Evolutionary conservation across 1,140 invertebrate species (phyloP), one percentile per base, ranked within the genome.

Genomic region (Chironomus striatipennis): DNA sequence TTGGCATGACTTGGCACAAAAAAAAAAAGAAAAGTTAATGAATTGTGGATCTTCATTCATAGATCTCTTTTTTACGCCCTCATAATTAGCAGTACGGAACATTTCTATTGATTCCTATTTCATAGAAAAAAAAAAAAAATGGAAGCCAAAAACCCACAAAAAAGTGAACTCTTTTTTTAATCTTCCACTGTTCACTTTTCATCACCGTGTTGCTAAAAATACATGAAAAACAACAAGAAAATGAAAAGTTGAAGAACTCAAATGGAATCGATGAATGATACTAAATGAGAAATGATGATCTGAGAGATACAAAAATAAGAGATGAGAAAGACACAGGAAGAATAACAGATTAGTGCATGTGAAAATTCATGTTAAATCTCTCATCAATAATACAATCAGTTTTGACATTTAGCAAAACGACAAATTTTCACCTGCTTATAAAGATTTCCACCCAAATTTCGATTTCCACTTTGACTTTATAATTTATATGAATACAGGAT

Each of bases 181-280:
- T 12, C 47, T 57, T 34, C 24, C 24, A 34, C 24, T 5, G 24
- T 34, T 34, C 24, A 34, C 24, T 34, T 34, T 57, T 57, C 47
- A 57, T 57, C 47, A 57, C n/a, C 47, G 47, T 57, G 47, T 57
- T 5, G 12, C 47, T 57, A 57, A 57, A 57, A 57, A 57, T 57
- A 57, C 12, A 12, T n/a, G n/a, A n/a, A n/a, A n/a, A n/a, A n/a
- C n/a, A n/a, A n/a, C 47, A n/a, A n/a, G 1, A 12, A 57, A 5
- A 34, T 34, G 1, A 34, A 34, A 34, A 34, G 24, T 34, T 2
- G 24, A 34, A 34, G 24, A 34, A 5, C 24, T 34, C 24, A 57
- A 57, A 57, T 57, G 47, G 47, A 57, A 57, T 57, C 47, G 47
- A n/a, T 57, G 47, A 57, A 57, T 57, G 47, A 57, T 57, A 15